Evolutionary conservation across 2,113 vertebrate genomes (phyloP), one percentile per base, ranked within the genome.

Genomic region (Rhegmatorhina hoffmannsi): DNA sequence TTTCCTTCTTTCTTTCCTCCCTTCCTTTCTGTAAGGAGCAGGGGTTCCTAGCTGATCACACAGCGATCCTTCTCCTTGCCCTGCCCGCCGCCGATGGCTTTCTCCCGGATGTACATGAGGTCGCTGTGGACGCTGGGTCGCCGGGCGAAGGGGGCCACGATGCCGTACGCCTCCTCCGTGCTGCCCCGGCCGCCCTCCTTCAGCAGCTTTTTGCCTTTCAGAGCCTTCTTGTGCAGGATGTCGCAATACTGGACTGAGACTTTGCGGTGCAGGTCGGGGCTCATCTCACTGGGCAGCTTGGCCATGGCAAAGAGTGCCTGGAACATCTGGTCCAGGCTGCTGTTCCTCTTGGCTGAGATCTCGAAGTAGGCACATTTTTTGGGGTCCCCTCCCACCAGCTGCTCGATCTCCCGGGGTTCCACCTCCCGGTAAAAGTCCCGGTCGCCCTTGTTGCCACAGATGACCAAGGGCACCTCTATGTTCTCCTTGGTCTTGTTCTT

Each of bases 111-210:
- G 97, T 99, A 99, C 99, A 99, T 98, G 90, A 99, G 98, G 98
- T 99, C 99, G 36, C 99, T 99, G 98, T 99, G 99, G 87, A 99
- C 99, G 79, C 99, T 99, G 44, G 99, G 99, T 43, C 99, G 96
- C 59, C 99, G 98, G 31, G 99, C 99, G 15, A 99, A 99, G 73
- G 99, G 99, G 4, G 98, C 99, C 72, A 99, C 98, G 67, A 99
- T 97, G 34, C 99, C 99, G 7, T 99, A 99, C 24, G 99, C 99
- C 33, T 99, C 99, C 3, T 98, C 98, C 7, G 92, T 25, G 47
- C 97, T 46, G 7, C 96, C 97, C 64, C 96, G 92, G 26, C 97
- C 95, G 4, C 98, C 97, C 3, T 99, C 99, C 50, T 99, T 99
- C 88, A 98, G 50, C 83, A 98, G 88, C 92, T 99, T 99, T 92